Evolutionary conservation across 2,113 vertebrate species (phyloP), one percentile per base, ranked within the genome.

Genomic region (Elachura formosa): DNA sequence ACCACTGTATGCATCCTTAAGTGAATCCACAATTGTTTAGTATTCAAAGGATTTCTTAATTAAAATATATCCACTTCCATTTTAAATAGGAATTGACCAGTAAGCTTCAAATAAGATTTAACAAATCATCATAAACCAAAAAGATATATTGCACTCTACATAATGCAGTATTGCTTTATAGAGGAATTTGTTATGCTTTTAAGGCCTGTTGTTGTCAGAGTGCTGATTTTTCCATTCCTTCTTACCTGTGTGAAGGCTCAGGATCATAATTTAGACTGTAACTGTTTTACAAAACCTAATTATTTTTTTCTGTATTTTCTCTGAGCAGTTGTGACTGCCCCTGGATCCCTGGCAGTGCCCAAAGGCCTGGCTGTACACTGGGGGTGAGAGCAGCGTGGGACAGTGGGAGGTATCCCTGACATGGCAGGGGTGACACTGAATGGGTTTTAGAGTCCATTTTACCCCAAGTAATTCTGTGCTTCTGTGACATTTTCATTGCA

Each of bases 341-440:
- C 45, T 56, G 34, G 17, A 40, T 52, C 38, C 20, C 61, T 81
- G 45, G 45, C 11, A 81, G 28, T 29, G 38, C 0, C 24, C 45
- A 45, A 45, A 66, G 59, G 19, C 33, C 19, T 45, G 33, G 33
- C 0, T 73, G 36, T 59, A 5, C 14, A 66, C 0, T 38, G 8
- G 43, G 49, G 16, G 10, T 63, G 5, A 59, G 68, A 88, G 43
- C 43, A 73, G 6, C 76, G 33, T 51, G 59, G 51, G 12, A 24
- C 20, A 8, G 59, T 45, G 51, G 33, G 0, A 73, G 43, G 23
- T 38, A 28, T 38, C 23, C 43, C 33, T 66, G 84, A 5, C 33
- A 29, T 12, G 59, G 36, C 36, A 43, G 26, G 6, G 4, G 5
- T 43, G 76, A 15, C 0, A 43, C 8, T 19, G 34, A 18, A 1